Percentiles rank a stretch among this genome's conserved stretches.
These are phyloP conservation scores for Atherinomorus stipes DNA, from an alignment of 2,113 vertebrate species.

Conservation along the genomic window DNA sequence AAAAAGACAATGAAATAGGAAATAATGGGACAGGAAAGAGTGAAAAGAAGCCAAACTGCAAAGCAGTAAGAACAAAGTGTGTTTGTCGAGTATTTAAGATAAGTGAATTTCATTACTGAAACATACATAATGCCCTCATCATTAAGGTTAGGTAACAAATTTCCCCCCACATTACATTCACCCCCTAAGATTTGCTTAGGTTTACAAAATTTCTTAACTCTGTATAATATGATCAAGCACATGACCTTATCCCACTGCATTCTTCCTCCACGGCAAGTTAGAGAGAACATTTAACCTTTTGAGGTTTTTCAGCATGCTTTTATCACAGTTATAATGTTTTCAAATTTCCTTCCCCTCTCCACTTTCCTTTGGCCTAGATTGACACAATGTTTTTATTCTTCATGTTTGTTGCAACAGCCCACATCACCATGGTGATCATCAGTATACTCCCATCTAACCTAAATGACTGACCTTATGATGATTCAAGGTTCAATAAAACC, in stretches of 20 bases:
- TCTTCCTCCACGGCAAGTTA: neutral
- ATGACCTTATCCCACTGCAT: neutral
- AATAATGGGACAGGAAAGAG: constrained; percentile 58
- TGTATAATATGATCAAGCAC: neutral
- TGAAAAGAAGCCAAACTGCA: constrained; percentile 24
- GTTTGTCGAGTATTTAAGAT: constrained; percentile 52
- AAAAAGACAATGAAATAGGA: no score
- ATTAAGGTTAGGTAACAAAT: neutral
- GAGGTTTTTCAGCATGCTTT: no score
- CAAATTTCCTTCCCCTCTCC: no score
- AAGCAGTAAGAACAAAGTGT: constrained; percentile 1
- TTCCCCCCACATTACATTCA: no score
- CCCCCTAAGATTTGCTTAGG: neutral
- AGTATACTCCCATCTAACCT: constrained; percentile 34
- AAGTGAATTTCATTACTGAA: no score
- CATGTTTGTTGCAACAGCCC: neutral
- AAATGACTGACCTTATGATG: constrained; percentile 8
- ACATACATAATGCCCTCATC: neutral
- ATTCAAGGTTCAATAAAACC: constrained; percentile 42
- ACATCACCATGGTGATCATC: constrained; percentile 7
- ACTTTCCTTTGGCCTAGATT: neutral
- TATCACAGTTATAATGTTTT: neutral
- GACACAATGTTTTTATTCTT: neutral
- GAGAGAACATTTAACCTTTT: neutral
- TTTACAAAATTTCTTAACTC: neutral